Evolutionary conservation across 1,140 invertebrate species (phyloP).

Genomic region (Sycobia sp.): DNA sequence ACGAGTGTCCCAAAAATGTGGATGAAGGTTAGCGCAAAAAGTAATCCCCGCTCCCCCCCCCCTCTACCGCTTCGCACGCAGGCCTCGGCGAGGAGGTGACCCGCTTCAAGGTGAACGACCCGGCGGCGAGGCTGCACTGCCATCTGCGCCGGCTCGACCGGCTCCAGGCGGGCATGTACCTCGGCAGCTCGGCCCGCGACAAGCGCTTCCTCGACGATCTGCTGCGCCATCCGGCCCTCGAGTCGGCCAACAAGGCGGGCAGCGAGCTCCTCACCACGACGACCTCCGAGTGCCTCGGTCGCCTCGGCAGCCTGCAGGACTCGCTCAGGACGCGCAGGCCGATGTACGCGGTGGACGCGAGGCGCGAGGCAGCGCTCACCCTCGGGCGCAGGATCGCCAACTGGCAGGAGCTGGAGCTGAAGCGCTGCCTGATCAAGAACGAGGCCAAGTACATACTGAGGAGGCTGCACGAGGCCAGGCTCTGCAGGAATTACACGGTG

Average conservation of each 20-base stretch:
- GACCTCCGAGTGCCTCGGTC: constrained; percentile 10
- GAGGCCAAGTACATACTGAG: constrained; percentile 14
- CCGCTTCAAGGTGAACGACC: constrained; percentile 46
- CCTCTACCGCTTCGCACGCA: too few species aligned
- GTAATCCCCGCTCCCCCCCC: too few species aligned
- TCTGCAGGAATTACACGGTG: constrained; percentile 38
- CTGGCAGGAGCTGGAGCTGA: constrained; percentile 32
- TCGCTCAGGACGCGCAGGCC: constrained; percentile 43
- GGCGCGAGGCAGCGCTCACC: background rate
- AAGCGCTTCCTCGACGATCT: constrained; percentile 42
- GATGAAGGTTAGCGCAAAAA: too few species aligned
- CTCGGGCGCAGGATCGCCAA: constrained; percentile 20
- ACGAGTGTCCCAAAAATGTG: too few species aligned
- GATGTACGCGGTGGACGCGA: constrained; percentile 14
- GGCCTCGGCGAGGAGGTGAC: constrained; percentile 45
- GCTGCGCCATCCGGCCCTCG: constrained; percentile 25
- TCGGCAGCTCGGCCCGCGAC: constrained; percentile 39
- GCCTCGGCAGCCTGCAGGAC: constrained; percentile 32
- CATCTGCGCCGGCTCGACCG: constrained; percentile 9
- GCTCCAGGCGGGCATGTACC: constrained; percentile 37
- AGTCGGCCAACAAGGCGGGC: constrained; percentile 36
- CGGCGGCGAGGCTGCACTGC: constrained; percentile 25
- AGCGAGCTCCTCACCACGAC: constrained; percentile 20
- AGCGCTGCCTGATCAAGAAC: constrained; percentile 11
- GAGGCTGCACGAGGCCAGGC: constrained; percentile 38